Conservation (phyloP, 1,140 invertebrate genomes). For the Tetramorium simillimum region DNA sequence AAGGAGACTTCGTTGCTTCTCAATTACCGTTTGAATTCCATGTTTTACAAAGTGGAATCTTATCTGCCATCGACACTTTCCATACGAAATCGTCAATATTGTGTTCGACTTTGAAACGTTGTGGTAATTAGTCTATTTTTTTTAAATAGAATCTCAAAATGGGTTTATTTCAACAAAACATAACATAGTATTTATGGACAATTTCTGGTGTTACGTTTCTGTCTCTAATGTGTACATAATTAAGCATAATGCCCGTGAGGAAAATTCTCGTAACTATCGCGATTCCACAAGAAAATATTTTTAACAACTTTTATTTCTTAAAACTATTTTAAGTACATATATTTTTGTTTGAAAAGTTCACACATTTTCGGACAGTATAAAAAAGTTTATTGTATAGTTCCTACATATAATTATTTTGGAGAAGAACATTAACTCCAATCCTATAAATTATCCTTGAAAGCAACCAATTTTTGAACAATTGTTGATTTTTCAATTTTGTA, state of each 20-base stretch:
- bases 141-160: not conserved
- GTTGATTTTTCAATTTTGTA: not conserved
- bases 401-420: not conserved
- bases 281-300: not conserved
- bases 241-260: not conserved
- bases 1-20: not conserved
- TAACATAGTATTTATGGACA: not conserved
- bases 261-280: not conserved
- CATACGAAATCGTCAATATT: not conserved
- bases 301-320: not conserved
- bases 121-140: not conserved
- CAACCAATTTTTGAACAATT: not conserved
- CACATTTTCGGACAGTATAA: not conserved
- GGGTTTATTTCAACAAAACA: not conserved
- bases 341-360: not conserved
- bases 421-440: not conserved
- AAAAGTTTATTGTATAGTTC: not conserved
- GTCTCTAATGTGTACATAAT: not conserved
- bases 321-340: not conserved
- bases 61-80: not conserved
- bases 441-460: not conserved
- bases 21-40: not conserved
- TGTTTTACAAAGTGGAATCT: not conserved
- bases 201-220: not conserved
- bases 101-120: not conserved